phyloP scores from a whole-genome alignment of 2,797 vertebrate species.

The Paratrypauchen microcephalus region DNA sequence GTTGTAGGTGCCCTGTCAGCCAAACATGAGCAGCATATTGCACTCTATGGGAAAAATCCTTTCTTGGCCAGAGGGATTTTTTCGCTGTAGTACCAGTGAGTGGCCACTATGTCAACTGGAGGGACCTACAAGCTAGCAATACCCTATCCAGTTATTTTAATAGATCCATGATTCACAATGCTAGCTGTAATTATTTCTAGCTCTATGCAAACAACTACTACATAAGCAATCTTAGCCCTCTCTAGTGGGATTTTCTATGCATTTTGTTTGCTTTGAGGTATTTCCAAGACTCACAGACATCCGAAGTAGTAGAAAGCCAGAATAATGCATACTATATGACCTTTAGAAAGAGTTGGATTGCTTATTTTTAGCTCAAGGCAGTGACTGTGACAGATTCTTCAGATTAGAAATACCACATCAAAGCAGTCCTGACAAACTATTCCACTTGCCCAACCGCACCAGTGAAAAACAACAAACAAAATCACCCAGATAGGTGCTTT shows the following conservation, averaged over 20 bases:
- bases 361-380: conserved; percentile 38
- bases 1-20: too few species aligned
- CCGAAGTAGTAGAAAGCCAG: not conserved
- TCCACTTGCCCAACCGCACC: conserved; percentile 29
- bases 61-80: too few species aligned
- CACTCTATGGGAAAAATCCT: too few species aligned
- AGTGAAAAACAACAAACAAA: not conserved
- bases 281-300: not conserved
- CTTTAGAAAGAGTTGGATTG: conserved; percentile 7
- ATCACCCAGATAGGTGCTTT: not conserved
- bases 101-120: too few species aligned
- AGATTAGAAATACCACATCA: conserved; percentile 44
- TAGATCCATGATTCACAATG: too few species aligned
- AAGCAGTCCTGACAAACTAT: conserved; percentile 21
- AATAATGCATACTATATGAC: not conserved
- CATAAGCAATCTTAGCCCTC: not conserved
- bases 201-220: not conserved
- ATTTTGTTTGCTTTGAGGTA: not conserved
- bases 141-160: too few species aligned
- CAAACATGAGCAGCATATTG: too few species aligned
- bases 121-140: too few species aligned
- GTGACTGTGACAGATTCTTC: conserved; percentile 12
- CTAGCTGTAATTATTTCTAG: not conserved
- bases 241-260: not conserved
- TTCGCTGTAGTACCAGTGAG: too few species aligned